Evolutionary conservation across 2,113 vertebrate species (phyloP).

Genomic region (Tringa solitaria): DNA sequence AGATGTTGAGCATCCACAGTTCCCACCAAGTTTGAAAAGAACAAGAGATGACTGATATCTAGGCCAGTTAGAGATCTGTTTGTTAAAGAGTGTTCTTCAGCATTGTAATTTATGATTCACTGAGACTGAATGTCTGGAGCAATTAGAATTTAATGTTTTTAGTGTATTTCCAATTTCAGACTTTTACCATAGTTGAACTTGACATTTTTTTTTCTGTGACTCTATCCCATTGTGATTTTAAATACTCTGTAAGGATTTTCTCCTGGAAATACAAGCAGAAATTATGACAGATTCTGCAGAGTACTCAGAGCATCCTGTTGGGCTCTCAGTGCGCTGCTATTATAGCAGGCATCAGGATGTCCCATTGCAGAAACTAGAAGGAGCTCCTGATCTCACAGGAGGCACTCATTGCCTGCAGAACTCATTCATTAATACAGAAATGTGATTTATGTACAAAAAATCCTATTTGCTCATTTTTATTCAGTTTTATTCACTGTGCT

Average conservation of each 20-base stretch:
- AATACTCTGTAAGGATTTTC: not conserved
- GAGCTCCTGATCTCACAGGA: not conserved
- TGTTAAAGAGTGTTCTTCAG: not conserved
- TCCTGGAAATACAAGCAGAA: not conserved
- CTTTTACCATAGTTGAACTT: not conserved
- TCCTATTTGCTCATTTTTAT: constrained; percentile 9
- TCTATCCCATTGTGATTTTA: constrained; percentile 1
- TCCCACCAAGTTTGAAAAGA: not conserved
- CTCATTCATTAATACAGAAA: not conserved
- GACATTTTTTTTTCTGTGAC: not conserved
- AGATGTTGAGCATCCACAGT: not conserved
- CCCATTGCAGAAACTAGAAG: not conserved
- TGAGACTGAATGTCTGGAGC: not conserved
- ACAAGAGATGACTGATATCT: not conserved
- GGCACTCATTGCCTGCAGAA: not conserved
- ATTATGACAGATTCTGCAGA: not conserved
- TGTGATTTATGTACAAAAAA: not conserved
- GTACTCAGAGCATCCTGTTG: not conserved
- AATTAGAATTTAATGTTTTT: not conserved
- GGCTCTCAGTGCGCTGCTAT: not conserved
- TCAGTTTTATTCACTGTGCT: constrained; percentile 29
- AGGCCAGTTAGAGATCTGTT: not conserved
- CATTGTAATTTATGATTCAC: not conserved
- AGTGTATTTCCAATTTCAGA: not conserved
- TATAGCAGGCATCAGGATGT: not conserved